These are phyloP conservation scores for Hydraecia micacea DNA, from an alignment of 2,888 invertebrate genomes.

Conservation along the genomic window DNA sequence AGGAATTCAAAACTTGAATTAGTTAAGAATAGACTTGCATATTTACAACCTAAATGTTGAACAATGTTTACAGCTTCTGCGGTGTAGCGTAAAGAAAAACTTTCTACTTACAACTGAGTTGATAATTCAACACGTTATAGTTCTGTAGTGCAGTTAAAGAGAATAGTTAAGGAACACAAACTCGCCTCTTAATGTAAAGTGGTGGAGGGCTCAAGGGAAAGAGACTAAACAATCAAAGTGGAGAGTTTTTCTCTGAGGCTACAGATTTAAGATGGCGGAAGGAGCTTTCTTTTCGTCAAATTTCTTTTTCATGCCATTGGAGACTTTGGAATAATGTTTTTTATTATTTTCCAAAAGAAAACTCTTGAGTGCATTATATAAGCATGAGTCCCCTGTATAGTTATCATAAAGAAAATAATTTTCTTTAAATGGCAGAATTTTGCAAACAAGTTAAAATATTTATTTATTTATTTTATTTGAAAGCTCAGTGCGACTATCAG, in stretches of 20 bases:
- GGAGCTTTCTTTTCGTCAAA: neutral
- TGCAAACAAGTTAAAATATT: neutral
- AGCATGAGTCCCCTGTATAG: neutral
- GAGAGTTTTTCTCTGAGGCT: conserved; percentile 22
- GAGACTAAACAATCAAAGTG: conserved; percentile 43
- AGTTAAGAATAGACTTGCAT: neutral
- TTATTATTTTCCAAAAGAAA: no score
- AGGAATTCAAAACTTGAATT: neutral
- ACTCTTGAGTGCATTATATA: neutral
- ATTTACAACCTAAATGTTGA: neutral
- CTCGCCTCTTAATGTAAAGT: conserved; percentile 33
- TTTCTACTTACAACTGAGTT: conserved; percentile 4
- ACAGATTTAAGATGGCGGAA: conserved; percentile 14
- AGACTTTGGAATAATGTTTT: neutral
- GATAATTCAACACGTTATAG: neutral
- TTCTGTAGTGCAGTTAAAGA: conserved; percentile 19
- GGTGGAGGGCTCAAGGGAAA: conserved; percentile 23
- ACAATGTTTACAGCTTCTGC: neutral
- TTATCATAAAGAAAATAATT: neutral
- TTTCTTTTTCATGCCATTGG: neutral
- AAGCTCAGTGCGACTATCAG: neutral
- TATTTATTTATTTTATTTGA: conserved; percentile 2
- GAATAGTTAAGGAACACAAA: conserved; percentile 22
- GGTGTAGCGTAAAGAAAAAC: neutral
- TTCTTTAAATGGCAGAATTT: neutral